Base-by-base conservation (phyloP, 1,140 invertebrate genomes). In the Drosophila bocki region DNA sequence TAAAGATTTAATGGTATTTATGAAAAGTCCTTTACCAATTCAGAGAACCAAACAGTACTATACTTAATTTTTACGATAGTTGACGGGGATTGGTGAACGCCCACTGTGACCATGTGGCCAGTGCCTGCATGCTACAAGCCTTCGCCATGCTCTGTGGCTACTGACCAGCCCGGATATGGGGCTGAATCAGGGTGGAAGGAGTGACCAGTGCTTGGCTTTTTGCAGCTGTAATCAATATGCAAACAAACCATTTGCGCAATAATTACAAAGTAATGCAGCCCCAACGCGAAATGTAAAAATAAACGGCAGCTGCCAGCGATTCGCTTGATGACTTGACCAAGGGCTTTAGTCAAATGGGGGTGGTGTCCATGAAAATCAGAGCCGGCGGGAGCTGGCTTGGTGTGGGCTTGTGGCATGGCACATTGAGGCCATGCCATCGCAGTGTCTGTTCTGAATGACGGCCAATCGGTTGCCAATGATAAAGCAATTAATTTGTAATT, bases 401-500 rank as follows among this genome's bases (percentile, higher is more conserved):
- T 39, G 62, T 44, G 50, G 22, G 22, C 29, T 72, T 79, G 69
- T 53, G 59, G 64, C 33, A 41, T 32, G 33, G 79, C 64, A 83
- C 56, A 83, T 83, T 67, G 81, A 76, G 81, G 80, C 57, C 74
- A 81, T 29, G 35, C 54, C 61, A 39, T 17, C 39, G 32, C 13
- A 29, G 56, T 35, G 56, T 47, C 45, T 58, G 58, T 41, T 35
- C 64, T 26, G 75, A 58, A 63, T 82, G 75, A 72, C 65, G 59
- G 58, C 57, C 71, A 72, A 82, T 68, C 76, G 72, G 77, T 71
- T 60, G 78, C 82, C 82, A 91, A 88, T 91, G 83, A 91, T 88
- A 90, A 86, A 91, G 90, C 90, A 91, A 91, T 91, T 91, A 91
- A 91, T 91, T 91, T 91, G 80, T 85, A 91, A 91, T 91, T 91